phyloP scores from a whole-genome alignment of 2,113 vertebrate genomes.

The Xenus cinereus region DNA sequence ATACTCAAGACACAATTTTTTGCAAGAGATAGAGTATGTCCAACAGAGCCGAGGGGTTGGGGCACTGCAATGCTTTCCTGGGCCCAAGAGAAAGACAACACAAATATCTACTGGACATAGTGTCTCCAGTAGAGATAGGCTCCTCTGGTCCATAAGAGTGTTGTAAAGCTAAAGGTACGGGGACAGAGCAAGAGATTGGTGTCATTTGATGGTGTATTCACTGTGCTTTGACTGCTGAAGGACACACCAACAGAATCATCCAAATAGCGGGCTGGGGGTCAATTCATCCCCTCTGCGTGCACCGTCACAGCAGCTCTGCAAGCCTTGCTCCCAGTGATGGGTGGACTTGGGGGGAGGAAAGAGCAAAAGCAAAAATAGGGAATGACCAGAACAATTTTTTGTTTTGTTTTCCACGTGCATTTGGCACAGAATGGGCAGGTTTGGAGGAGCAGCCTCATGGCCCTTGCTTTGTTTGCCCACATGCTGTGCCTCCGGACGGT shows the following conservation, averaged over 20 bases:
- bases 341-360: not conserved
- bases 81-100: not conserved
- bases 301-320: not conserved
- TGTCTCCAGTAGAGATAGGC: not conserved
- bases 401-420: not conserved
- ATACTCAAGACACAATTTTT: not conserved
- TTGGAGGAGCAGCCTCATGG: not conserved
- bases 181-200: not conserved
- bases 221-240: not conserved
- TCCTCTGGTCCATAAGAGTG: not conserved
- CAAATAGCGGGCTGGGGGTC: not conserved
- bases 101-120: not conserved
- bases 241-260: not conserved
- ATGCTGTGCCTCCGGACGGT: not conserved
- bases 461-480: not conserved
- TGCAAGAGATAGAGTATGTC: not conserved
- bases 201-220: not conserved
- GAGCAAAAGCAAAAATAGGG: not conserved
- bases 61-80: rapidly evolving
- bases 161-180: not conserved
- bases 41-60: rapidly evolving
- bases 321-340: not conserved
- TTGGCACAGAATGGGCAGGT: not conserved
- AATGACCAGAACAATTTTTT: not conserved
- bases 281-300: rapidly evolving